These are phyloP conservation scores for Diabrotica balteata DNA, from an alignment of 2,888 invertebrate genomes.

Conservation along the genomic window DNA sequence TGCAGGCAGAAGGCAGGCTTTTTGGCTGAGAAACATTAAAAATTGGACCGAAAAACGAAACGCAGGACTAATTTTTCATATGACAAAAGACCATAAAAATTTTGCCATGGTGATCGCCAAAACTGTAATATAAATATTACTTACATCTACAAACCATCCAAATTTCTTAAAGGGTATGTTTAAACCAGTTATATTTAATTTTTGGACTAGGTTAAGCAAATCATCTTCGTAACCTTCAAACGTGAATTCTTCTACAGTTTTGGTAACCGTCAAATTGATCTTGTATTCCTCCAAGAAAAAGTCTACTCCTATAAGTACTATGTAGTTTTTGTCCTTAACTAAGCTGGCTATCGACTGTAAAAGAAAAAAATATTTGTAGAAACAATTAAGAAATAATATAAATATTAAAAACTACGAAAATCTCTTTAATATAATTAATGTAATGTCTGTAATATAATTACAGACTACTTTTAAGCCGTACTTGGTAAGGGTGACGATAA, in stretches of 20 bases:
- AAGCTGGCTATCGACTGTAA: conserved; percentile 70
- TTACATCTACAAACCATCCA: conserved; percentile 84
- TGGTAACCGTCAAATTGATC: conserved; percentile 66
- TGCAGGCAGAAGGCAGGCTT: no score
- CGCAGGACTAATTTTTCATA: no score
- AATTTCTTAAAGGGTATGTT: conserved; percentile 77
- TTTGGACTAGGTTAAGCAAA: conserved; percentile 66
- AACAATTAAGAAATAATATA: no score
- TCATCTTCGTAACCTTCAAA: conserved; percentile 85
- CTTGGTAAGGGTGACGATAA: no score
- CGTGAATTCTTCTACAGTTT: conserved; percentile 72
- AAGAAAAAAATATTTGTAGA: not conserved
- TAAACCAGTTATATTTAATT: conserved; percentile 63
- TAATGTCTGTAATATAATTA: no score
- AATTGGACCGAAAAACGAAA: no score
- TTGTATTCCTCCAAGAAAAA: conserved; percentile 65
- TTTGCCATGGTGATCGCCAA: no score
- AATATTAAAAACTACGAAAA: no score
- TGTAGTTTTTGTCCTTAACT: conserved; percentile 60
- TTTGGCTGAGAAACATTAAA: no score
- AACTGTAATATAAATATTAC: conserved; percentile 47
- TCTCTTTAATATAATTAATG: no score
- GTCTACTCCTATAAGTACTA: conserved; percentile 64
- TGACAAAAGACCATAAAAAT: no score
- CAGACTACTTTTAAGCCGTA: no score